Base-by-base conservation (phyloP, 2,888 invertebrate genomes). In the Tipula unca region DNA sequence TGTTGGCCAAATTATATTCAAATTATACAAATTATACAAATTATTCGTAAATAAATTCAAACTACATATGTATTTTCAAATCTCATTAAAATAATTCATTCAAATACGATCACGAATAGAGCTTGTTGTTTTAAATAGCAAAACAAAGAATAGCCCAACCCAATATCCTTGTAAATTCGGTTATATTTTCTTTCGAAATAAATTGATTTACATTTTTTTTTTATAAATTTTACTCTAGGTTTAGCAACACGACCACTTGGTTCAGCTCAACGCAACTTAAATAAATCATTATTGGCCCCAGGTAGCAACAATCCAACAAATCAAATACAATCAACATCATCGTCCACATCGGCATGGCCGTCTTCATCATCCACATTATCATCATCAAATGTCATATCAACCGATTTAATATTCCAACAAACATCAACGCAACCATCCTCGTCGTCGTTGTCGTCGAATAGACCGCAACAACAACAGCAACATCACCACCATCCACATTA, bases 201-300 rank as follows among this genome's bases (percentile, higher is more conserved):
- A 29, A 29, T n/a, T n/a, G n/a, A 29, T 82, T 4, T 17, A 82
- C 3, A 82, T 29, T n/a, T 36, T n/a, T n/a, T 82, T 69, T 17
- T 42, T 14, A 10, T 42, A 39, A 29, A 54, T 48, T 48, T 17
- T 85, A 32, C 48, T 42, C 13, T 35, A 86, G 87, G 87, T 42
- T 86, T 84, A 82, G 84, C 87, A 87, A 87, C 89, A 88, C 88
- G 89, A 88, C 89, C 90, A 87, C 88, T 89, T 86, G 88, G 89
- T 87, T 89, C 90, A 86, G 91, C 91, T 86, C 90, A 90, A 88
- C 90, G 91, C 87, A 90, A 91, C 88, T 90, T 91, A 88, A 91
- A 88, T 87, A 91, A 91, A 87, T 91, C 90, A 86, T 90, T 91
- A 87, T 90, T 90, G 88, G 90, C 89, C 88, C 90, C 89, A 85